Conservation (phyloP, 2,888 invertebrate genomes). For the Diploptera punctata region DNA sequence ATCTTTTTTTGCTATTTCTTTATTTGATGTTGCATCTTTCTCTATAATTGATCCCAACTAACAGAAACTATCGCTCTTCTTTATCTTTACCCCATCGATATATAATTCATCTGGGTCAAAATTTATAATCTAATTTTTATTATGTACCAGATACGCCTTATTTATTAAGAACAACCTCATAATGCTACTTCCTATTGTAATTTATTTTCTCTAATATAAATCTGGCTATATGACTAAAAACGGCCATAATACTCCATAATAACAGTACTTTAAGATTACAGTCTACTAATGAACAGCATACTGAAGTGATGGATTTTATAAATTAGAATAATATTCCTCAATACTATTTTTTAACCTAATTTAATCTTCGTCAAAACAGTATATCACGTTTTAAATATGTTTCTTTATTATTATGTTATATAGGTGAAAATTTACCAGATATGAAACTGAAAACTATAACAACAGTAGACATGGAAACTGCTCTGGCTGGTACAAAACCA, state of each 20-base stretch:
- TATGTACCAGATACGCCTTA: no score
- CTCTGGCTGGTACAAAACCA: slow-evolving; percentile 64
- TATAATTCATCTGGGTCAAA: no score
- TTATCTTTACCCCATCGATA: no score
- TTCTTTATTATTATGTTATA: neutral
- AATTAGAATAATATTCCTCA: neutral
- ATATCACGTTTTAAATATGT: neutral
- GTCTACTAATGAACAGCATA: neutral
- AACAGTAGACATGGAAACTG: slow-evolving; percentile 57
- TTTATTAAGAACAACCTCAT: no score
- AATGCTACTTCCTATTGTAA: no score
- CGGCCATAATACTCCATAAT: neutral
- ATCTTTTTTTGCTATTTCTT: no score
- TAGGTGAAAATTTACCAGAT: slow-evolving; percentile 45
- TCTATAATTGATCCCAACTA: no score
- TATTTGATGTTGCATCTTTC: no score
- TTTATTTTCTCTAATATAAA: no score
- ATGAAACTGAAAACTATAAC: slow-evolving; percentile 50
- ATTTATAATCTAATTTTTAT: no score
- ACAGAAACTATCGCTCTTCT: no score
- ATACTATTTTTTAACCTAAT: neutral
- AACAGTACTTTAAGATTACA: neutral
- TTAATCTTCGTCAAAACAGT: neutral
- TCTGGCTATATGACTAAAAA: no score
- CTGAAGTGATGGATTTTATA: neutral